Evolutionary conservation across 2,113 vertebrate species (phyloP).

Genomic region (Odobenus rosmarus): DNA sequence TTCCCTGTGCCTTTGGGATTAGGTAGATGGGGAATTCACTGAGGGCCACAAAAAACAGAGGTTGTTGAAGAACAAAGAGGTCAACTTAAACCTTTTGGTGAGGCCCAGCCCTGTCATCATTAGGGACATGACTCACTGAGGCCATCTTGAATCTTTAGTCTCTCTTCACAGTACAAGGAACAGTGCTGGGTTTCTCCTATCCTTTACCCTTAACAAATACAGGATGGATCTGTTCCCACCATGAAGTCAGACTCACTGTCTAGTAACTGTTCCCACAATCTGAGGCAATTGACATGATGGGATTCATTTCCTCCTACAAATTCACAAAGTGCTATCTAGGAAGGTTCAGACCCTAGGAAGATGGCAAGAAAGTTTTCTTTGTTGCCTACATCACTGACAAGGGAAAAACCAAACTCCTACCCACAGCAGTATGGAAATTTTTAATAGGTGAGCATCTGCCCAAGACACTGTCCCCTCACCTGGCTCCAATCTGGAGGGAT

Average conservation of each 20-base stretch:
- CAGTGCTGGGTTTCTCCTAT: background rate
- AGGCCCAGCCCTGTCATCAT: background rate
- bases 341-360: background rate
- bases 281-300: background rate
- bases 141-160: too few relatives aligned
- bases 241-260: background rate
- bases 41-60: background rate
- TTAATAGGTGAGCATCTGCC: too few relatives aligned
- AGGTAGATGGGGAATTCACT: background rate
- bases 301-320: background rate
- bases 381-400: background rate
- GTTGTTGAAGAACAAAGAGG: background rate
- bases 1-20: background rate
- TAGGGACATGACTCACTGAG: too few relatives aligned
- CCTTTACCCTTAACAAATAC: background rate
- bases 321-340: background rate
- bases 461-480: background rate
- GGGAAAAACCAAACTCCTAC: background rate
- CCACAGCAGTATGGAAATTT: background rate
- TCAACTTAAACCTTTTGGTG: background rate
- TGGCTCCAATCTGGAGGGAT: fast-evolving
- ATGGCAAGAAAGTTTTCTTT: background rate
- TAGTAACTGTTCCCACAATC: background rate
- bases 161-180: background rate
- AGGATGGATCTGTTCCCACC: background rate